These are phyloP conservation scores for Caretta caretta DNA, from an alignment of 2,113 vertebrate genomes.

Conservation along the genomic window DNA sequence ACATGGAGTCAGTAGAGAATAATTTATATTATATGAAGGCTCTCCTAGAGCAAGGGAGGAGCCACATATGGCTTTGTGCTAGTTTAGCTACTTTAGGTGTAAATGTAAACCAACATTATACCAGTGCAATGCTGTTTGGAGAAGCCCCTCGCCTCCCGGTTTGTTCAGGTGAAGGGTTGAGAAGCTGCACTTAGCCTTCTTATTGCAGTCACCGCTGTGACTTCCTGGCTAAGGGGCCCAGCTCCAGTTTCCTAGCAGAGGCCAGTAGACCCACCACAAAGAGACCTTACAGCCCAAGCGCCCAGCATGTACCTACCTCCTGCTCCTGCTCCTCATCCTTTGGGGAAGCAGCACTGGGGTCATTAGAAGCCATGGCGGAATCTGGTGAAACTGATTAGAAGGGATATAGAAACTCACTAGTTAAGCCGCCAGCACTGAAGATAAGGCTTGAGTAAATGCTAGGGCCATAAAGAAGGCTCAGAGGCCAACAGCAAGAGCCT, in stretches of 20 bases:
- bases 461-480: not conserved
- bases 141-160: not conserved
- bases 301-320: not conserved
- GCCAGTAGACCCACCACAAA: not conserved
- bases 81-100: too few relatives aligned
- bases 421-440: not conserved
- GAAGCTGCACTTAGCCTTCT: not conserved
- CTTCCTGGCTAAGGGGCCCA: not conserved
- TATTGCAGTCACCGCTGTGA: too few relatives aligned
- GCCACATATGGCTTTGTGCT: too few relatives aligned
- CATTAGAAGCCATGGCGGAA: conserved; percentile 35
- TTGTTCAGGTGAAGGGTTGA: not conserved
- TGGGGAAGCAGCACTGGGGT: not conserved
- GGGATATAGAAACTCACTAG: not conserved
- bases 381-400: not conserved
- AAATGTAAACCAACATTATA: too few relatives aligned
- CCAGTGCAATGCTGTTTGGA: too few relatives aligned
- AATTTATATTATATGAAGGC: too few relatives aligned
- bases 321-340: conserved; percentile 49
- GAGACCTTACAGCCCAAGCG: accelerated
- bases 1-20: too few relatives aligned
- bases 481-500: not conserved
- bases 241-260: not conserved
- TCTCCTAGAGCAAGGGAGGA: too few relatives aligned
- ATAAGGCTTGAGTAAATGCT: not conserved